Conservation (phyloP, 2,888 invertebrate species). For the Kryphioiulus occultus region DNA sequence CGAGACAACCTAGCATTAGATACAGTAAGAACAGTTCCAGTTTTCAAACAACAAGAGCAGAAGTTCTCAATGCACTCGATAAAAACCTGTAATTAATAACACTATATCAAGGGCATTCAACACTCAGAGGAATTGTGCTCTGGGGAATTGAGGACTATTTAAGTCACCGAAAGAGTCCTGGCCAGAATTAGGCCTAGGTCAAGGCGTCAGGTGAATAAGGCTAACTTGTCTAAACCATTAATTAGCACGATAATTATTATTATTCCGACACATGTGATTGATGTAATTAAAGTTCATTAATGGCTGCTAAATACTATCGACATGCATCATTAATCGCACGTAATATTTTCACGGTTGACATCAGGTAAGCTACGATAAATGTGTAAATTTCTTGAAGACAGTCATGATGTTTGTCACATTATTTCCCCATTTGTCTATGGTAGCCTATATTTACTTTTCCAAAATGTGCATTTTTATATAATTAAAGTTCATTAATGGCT, state of each 20-base stretch:
- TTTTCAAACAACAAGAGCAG: too few relatives aligned
- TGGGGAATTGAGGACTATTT: neutral
- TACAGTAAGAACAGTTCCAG: too few relatives aligned
- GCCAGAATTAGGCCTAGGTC: neutral
- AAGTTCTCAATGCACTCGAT: too few relatives aligned
- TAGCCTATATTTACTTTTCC: too few relatives aligned
- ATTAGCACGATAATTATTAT: neutral
- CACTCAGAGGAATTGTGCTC: neutral
- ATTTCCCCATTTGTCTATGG: too few relatives aligned
- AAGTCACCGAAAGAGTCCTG: neutral
- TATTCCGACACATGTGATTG: neutral
- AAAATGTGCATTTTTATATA: too few relatives aligned
- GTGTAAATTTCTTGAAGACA: too few relatives aligned
- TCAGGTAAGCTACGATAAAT: too few relatives aligned
- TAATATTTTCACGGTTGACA: neutral
- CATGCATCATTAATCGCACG: neutral
- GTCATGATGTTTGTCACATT: too few relatives aligned
- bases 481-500: too few relatives aligned
- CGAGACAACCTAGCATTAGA: too few relatives aligned
- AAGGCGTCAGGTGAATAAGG: neutral
- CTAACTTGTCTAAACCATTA: neutral
- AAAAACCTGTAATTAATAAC: neutral
- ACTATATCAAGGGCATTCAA: neutral
- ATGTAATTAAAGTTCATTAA: neutral
- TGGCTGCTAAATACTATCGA: neutral